Percentiles rank a stretch among this genome's conserved stretches.
These are phyloP conservation scores for Asarcornis scutulata DNA, from an alignment of 2,113 vertebrate genomes.

Conservation along the genomic window DNA sequence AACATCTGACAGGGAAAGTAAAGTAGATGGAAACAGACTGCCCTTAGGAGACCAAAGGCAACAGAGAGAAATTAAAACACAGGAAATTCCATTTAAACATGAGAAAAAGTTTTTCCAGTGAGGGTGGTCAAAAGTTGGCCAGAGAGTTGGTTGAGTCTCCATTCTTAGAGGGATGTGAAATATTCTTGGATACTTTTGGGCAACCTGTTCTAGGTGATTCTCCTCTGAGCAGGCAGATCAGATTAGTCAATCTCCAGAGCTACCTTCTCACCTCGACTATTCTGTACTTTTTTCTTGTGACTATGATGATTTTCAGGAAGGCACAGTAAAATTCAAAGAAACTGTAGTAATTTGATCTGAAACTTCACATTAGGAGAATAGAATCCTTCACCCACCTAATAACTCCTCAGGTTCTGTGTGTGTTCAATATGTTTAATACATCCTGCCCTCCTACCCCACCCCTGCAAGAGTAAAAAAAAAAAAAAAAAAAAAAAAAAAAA, in stretches of 20 bases:
- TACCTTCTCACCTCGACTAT: not conserved
- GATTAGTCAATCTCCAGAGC: not conserved
- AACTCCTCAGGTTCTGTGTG: not conserved
- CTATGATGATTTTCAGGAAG: not conserved
- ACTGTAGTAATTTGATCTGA: not conserved
- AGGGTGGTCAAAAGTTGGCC: not conserved
- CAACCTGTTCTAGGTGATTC: not conserved
- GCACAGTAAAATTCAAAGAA: not conserved
- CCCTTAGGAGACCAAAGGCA: not conserved
- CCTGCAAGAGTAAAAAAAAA: not conserved
- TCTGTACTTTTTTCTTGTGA: not conserved
- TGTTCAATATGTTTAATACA: not conserved
- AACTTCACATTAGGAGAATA: not conserved
- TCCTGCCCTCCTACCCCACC: too few species aligned
- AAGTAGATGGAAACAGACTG: not conserved
- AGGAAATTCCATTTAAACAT: not conserved
- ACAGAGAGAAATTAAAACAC: not conserved
- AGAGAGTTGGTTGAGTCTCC: not conserved
- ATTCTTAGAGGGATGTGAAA: not conserved
- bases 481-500: too few species aligned
- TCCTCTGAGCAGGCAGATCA: not conserved
- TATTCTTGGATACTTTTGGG: not conserved
- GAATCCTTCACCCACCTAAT: not conserved
- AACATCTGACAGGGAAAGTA: not conserved
- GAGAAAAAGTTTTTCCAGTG: not conserved